Base-by-base conservation (phyloP, 1,140 invertebrate species). In the Aplysia californica region DNA sequence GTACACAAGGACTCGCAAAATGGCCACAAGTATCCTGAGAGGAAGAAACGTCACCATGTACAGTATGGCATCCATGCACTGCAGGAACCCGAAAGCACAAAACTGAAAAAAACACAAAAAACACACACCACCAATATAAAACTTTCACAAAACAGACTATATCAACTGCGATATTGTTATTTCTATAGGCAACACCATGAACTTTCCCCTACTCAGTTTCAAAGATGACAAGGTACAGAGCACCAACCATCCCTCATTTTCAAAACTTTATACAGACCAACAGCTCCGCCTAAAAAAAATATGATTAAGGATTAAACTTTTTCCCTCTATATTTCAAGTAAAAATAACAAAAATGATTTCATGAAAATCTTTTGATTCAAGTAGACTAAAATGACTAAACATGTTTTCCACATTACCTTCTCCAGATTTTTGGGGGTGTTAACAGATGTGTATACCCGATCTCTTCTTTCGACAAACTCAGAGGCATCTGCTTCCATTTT, bases 21-120 rank as follows among this genome's bases (percentile, higher is more conserved):
- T 39, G 41, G 96, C 96, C 87, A 98, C 91, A 21, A 96, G 81
- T 89, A 99, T 97, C 82, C 98, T 91, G 64, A 99, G 88, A 38
- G 98, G 98, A 82, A 99, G 91, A 92, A 99, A 98, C 68, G 98
- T 99, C 87, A 98, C 98, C 50, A 99, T 94, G 92, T 97, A 99
- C 59, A 99, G 92, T 89, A 99, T 98, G 33, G 97, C 97, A 91
- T 99, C 98, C n/a, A 96, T 94, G 91, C 98, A 99, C 91, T 96
- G 92, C 86, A 99, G 95, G 87, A 98, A 98, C 50, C 98, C 98
- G 93, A 97, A 99, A 0, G 93, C 92, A 93, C 99, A 96, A 88
- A 99, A 99, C 91, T 92, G 71, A 65, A 72, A 81, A n/a, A 69
- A 39, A 82, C 58, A 71, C 65, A 74, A 55, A 23, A 50, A 78